phyloP scores from a whole-genome alignment of 1,140 invertebrate species.

The Triops longicaudatus region DNA sequence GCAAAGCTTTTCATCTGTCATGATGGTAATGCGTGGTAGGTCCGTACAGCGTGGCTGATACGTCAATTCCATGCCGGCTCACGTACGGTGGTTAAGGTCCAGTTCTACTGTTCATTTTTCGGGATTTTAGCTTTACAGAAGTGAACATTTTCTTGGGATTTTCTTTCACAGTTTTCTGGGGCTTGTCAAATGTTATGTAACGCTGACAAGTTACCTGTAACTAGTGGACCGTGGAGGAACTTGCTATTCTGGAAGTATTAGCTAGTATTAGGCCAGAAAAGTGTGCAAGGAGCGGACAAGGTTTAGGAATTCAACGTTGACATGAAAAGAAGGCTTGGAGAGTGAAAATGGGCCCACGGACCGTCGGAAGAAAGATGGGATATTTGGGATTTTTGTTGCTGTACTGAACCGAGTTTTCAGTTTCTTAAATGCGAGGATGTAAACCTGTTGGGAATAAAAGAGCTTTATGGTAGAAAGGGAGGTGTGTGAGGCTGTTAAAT shows the following conservation, averaged over 20 bases:
- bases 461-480: too few species aligned
- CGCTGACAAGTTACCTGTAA: neutral
- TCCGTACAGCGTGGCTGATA: neutral
- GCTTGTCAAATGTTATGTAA: neutral
- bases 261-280: neutral
- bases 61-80: slow-evolving; percentile 13
- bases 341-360: too few species aligned
- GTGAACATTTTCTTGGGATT: neutral
- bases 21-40: neutral
- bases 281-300: too few species aligned
- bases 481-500: neutral
- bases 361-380: too few species aligned
- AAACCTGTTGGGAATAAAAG: too few species aligned
- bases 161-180: neutral
- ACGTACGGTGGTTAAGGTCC: neutral
- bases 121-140: too few species aligned
- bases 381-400: too few species aligned
- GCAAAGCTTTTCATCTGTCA: neutral
- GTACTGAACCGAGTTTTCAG: too few species aligned
- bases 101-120: neutral
- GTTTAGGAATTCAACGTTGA: too few species aligned
- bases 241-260: too few species aligned
- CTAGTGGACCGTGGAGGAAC: neutral
- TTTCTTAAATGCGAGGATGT: too few species aligned
- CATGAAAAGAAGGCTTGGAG: too few species aligned